Percentiles rank a stretch among this genome's conserved stretches.
These are phyloP conservation scores for Dexiosoma caninum DNA, from an alignment of 2,888 invertebrate species.

Conservation along the genomic window DNA sequence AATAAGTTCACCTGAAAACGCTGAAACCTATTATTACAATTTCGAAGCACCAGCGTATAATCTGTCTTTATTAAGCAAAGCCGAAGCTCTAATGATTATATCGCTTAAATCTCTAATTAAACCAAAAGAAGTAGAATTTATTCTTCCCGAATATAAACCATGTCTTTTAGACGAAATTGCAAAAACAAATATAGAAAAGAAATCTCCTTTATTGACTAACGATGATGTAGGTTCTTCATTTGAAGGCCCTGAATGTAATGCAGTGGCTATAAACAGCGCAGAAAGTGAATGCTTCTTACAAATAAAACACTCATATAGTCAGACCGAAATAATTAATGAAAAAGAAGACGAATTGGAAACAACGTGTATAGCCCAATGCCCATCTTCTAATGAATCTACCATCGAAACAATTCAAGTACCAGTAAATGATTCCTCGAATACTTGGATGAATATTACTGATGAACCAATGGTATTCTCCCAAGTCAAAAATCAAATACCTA, in stretches of 20 bases:
- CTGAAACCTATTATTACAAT: neutral
- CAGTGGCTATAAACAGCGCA: neutral
- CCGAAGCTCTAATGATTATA: constrained; percentile 68
- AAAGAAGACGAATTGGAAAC: no score
- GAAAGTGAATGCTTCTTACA: neutral
- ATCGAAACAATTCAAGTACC: constrained; percentile 57
- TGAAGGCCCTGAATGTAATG: constrained; percentile 2
- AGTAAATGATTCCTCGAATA: constrained; percentile 68
- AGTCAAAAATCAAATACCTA: constrained; percentile 67
- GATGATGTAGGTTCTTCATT: neutral
- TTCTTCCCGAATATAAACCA: no score
- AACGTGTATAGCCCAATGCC: neutral
- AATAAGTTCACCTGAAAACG: constrained; percentile 61
- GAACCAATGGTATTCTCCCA: constrained; percentile 73
- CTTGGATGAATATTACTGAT: constrained; percentile 74
- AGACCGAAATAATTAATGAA: neutral
- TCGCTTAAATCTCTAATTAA: constrained; percentile 60
- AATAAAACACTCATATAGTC: neutral
- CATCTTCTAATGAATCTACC: neutral
- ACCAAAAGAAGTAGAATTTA: no score
- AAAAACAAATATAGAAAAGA: neutral
- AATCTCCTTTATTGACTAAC: neutral
- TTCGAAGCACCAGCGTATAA: constrained; percentile 55
- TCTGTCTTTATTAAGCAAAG: constrained; percentile 10
- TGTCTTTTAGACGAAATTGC: neutral